Base-by-base conservation (phyloP, 1,140 invertebrate genomes). In the Tetragnatha versicolor region DNA sequence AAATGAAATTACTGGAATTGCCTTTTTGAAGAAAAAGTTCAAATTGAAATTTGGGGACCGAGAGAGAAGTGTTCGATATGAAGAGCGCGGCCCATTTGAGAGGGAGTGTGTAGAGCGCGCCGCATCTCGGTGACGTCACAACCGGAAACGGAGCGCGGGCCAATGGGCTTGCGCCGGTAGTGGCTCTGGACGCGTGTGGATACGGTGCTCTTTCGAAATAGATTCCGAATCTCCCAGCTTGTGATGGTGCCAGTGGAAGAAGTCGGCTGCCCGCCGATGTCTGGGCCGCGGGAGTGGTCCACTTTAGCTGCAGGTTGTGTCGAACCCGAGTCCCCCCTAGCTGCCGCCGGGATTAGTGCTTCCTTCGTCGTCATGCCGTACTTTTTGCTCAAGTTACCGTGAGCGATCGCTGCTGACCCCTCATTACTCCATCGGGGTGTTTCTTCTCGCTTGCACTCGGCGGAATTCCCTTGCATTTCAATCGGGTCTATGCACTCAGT, bases 281-380 rank as follows among this genome's bases (percentile, higher is more conserved):
- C 68, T 72, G 68, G 68, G 68, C 68, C 45, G 45, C 68, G 58
- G 68, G 68, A 72, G 68, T 53, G 68, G 68, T 72, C 68, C 49
- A 72, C 68, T 72, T 72, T 51, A 53, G 27, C 58, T 53, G 51
- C 68, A 72, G 68, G 68, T 72, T 72, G 68, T 72, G 51, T 49
- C 51, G 49, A 33, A 37, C 68, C 33, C 68, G 37, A 58, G 55
- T 58, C 55, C 55, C 31, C 35, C 31, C 14, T 53, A 20, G 20
- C 29, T 58, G 31, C 55, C 55, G 55, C 55, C 29, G 29, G 20
- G 20, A 33, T 12, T 31, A 58, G 27, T 58, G 55, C 55, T 58
- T 58, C 35, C 4, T 31, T 33, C 31, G 20, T 31, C 12, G 29
- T 33, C 55, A 33, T 17, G 51, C 31, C n/a, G n/a, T n/a, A n/a